Percentiles rank a stretch among this genome's conserved stretches.
phyloP scores from a whole-genome alignment of 2,797 vertebrate genomes.

The Brachymystax lenok region DNA sequence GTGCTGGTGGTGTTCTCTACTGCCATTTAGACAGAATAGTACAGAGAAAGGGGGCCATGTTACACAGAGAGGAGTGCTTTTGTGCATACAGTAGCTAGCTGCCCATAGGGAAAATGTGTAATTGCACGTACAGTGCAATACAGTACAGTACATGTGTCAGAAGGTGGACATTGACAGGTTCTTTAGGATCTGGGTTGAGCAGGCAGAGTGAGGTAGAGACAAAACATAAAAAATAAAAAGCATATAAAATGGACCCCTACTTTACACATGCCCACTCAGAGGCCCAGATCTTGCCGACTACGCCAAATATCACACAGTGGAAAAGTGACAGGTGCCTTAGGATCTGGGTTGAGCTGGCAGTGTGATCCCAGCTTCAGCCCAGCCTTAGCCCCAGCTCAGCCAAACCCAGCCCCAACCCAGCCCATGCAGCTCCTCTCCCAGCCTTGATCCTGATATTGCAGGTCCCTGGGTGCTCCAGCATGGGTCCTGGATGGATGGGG shows the following conservation, averaged over 20 bases:
- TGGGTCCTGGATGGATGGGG: constrained; percentile 39
- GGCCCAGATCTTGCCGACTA: neutral
- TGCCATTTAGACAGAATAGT: constrained; percentile 20
- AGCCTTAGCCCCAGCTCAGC: neutral
- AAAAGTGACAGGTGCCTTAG: no score
- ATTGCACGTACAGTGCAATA: neutral
- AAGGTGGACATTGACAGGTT: neutral
- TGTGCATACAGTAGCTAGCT: neutral
- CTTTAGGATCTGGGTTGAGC: neutral
- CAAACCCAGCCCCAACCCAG: neutral
- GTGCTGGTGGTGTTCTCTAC: constrained; percentile 18
- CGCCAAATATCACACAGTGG: no score
- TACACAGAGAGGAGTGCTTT: neutral
- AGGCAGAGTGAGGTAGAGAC: neutral
- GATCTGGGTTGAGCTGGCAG: no score
- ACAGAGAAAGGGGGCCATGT: constrained; percentile 2
- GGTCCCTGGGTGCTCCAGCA: constrained; percentile 7
- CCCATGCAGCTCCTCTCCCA: neutral
- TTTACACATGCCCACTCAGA: neutral
- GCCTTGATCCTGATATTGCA: neutral
- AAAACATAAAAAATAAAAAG: neutral
- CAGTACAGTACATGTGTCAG: neutral
- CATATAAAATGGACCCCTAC: neutral
- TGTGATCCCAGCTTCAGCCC: neutral
- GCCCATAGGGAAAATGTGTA: neutral